Base-by-base conservation (phyloP, 1,140 invertebrate species). In the Trissolcus basalis region DNA sequence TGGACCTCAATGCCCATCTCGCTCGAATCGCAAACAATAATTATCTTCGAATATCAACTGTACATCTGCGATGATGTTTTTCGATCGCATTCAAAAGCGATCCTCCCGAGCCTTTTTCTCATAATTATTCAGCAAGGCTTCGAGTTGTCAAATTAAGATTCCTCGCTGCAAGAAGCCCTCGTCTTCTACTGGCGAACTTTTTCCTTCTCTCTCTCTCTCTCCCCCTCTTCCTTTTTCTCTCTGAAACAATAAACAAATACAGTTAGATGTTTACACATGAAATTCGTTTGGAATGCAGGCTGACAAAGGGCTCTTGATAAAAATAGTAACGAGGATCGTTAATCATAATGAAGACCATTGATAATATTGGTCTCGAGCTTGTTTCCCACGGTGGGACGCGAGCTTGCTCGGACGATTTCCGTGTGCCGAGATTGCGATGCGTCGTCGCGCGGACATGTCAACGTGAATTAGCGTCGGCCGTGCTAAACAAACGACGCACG, bases 381-480 rank as follows among this genome's bases (percentile, higher is more conserved):
- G n/a, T 11, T 39, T 39, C 36, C 36, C 54, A 19, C 43, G 13
- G 12, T 7, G 19, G 27, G 41, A 44, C n/a, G n/a, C n/a, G n/a
- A n/a, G n/a, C n/a, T n/a, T n/a, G n/a, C n/a, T n/a, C n/a, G 43
- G 12, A 47, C 70, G 72, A 75, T 80, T 80, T 77, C 70, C 78
- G 61, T 59, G 36, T 39, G n/a, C 36, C 1, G n/a, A 39, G 43
- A 44, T 44, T 11, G 11, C 43, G 43, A 39, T 11, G 9, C 9
- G 9, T 39, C 36, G 36, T 74, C 39, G 27, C 43, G 75, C 73
- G 70, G 61, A 69, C 54, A 72, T 76, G 83, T 83, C 82, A 80
- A 70, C 70, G 81, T 75, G 79, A 83, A 84, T 83, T 83, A 83
- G 71, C 73, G 77, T 81, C 71, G 53, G 54, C 49, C 47, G 1